Percentiles rank a stretch among this genome's conserved stretches.
Evolutionary conservation across 53 echinoderm and acorn worm species (phyloP).

Genomic region (Temnopleurus reevesii): DNA sequence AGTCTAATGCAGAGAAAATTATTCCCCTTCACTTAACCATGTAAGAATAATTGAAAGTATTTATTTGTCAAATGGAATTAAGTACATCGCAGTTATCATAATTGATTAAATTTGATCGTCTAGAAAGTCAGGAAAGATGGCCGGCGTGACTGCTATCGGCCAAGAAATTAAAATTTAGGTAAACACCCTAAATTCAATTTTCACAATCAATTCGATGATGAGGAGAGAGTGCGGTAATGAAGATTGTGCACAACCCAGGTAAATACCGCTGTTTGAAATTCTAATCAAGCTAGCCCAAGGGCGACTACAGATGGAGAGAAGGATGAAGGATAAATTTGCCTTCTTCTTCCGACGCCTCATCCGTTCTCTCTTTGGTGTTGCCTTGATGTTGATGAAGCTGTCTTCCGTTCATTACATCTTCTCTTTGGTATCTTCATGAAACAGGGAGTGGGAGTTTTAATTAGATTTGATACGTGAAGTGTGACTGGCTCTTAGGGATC

Average conservation of each 20-base stretch:
- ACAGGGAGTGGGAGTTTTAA: slow-evolving; percentile 1
- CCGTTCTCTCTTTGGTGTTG: background rate
- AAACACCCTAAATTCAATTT: slow-evolving; percentile 50
- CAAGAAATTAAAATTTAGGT: slow-evolving; percentile 44
- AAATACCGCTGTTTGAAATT: slow-evolving; percentile 26
- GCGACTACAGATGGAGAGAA: background rate
- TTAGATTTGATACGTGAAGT: slow-evolving; percentile 53
- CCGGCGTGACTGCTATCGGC: slow-evolving; percentile 9
- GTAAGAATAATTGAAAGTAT: background rate
- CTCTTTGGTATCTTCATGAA: background rate
- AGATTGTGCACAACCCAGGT: background rate
- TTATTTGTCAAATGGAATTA: slow-evolving; percentile 7
- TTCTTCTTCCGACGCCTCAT: background rate
- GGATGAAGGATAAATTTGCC: slow-evolving; percentile 10
- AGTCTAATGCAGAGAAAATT: background rate
- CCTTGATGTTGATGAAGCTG: background rate
- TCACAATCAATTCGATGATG: slow-evolving; percentile 33
- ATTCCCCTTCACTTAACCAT: background rate
- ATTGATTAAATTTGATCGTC: slow-evolving; percentile 40
- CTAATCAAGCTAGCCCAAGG: slow-evolving; percentile 32
- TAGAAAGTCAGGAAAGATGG: slow-evolving; percentile 11
- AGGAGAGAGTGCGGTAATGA: slow-evolving; percentile 11
- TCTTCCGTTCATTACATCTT: background rate
- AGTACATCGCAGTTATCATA: slow-evolving; percentile 12
- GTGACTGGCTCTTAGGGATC: slow-evolving; percentile 1